Percentiles rank a stretch among this genome's conserved stretches.
Evolutionary conservation across 2,113 vertebrate species (phyloP).

Genomic region (Polypterus senegalus): DNA sequence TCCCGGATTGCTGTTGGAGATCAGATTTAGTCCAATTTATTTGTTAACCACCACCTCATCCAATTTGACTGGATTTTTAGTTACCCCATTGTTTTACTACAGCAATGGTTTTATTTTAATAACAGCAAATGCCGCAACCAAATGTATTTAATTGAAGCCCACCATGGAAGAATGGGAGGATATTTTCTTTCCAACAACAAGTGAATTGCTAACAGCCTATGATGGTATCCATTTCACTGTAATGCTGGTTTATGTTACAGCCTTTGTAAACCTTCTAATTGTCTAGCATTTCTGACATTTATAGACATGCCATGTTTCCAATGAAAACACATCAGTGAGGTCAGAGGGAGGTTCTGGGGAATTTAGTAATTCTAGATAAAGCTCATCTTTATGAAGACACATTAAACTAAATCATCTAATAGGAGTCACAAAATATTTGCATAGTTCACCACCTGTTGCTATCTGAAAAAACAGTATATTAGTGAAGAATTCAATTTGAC

Average conservation of each 20-base stretch:
- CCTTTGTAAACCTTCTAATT: slow-evolving; percentile 72
- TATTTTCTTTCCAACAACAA: slow-evolving; percentile 73
- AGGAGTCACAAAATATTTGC: too few relatives aligned
- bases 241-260: slow-evolving; percentile 73
- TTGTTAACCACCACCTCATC: slow-evolving; percentile 39
- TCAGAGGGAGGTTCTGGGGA: slow-evolving; percentile 59
- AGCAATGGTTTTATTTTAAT: slow-evolving; percentile 53
- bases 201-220: slow-evolving; percentile 64
- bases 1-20: too few relatives aligned
- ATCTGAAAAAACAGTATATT: too few relatives aligned
- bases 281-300: slow-evolving; percentile 65
- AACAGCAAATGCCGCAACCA: slow-evolving; percentile 55
- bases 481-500: too few relatives aligned
- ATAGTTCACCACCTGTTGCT: too few relatives aligned
- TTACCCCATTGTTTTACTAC: slow-evolving; percentile 55
- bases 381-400: slow-evolving; percentile 23
- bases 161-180: slow-evolving; percentile 68
- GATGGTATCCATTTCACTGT: slow-evolving; percentile 65
- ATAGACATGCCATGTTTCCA: slow-evolving; percentile 62
- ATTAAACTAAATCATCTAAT: background rate
- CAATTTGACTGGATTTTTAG: slow-evolving; percentile 47
- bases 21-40: too few relatives aligned
- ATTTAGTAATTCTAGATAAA: slow-evolving; percentile 59
- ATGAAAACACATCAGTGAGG: slow-evolving; percentile 69
- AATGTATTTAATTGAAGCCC: slow-evolving; percentile 63